Evolutionary conservation across 2,113 vertebrate genomes (phyloP).

Genomic region (Ailurus styani): DNA sequence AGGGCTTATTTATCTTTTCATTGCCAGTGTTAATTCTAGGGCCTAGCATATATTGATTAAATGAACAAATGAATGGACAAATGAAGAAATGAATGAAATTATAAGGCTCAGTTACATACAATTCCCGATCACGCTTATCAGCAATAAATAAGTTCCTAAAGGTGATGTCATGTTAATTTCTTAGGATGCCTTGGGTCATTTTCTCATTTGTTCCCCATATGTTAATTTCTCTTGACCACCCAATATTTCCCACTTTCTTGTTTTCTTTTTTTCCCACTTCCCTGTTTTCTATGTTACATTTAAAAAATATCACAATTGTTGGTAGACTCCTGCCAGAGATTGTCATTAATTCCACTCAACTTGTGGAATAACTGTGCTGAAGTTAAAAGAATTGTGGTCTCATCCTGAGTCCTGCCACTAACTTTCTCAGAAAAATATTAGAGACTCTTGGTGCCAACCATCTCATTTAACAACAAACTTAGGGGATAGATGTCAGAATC

Average conservation of each 20-base stretch:
- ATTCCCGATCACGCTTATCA: neutral
- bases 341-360: neutral
- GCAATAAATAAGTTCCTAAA: neutral
- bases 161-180: neutral
- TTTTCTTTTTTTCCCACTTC: neutral
- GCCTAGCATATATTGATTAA: neutral
- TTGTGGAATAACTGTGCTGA: neutral
- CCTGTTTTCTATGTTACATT: neutral
- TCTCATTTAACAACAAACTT: constrained; percentile 29
- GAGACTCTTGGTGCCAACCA: neutral
- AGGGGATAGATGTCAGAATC: neutral
- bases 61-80: neutral
- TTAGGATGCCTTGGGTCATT: neutral
- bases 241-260: neutral
- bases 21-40: neutral
- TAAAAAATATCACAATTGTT: neutral
- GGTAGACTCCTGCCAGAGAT: neutral
- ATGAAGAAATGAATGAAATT: neutral
- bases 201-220: neutral
- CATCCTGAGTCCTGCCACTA: neutral
- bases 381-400: neutral
- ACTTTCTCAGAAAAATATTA: neutral
- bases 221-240: neutral
- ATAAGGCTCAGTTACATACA: neutral
- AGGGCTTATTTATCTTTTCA: neutral